Evolutionary conservation across 64 coral and sea anemone species (phyloP).

Genomic region (Stichodactyla mertensii): DNA sequence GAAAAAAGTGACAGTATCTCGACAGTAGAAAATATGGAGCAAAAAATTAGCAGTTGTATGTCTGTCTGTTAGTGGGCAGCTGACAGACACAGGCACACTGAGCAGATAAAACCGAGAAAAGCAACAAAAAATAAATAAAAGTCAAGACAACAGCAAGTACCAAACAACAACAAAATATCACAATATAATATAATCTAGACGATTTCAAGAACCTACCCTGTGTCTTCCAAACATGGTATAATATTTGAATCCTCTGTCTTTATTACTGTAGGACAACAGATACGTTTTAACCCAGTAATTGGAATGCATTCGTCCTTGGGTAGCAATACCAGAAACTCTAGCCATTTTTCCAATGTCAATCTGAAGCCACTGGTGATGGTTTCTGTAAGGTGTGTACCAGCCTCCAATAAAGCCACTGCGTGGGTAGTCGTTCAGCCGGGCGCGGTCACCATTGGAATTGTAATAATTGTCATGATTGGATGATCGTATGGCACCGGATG

Average conservation of each 20-base stretch:
- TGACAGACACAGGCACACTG: too few relatives aligned
- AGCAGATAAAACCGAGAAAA: too few relatives aligned
- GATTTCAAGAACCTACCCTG: constrained; percentile 31
- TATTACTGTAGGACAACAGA: constrained; percentile 42
- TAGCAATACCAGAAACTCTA: constrained; percentile 26
- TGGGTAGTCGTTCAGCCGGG: constrained; percentile 37
- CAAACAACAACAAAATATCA: neutral
- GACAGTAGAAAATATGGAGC: too few relatives aligned
- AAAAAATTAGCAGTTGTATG: too few relatives aligned
- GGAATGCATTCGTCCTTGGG: constrained; percentile 58
- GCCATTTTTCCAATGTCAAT: constrained; percentile 14
- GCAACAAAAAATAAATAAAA: too few relatives aligned
- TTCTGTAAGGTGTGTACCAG: constrained; percentile 5
- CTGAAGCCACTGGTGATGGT: constrained; percentile 28
- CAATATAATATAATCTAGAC: neutral
- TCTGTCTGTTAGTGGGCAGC: too few relatives aligned
- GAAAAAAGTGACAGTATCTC: too few relatives aligned
- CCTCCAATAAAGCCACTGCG: constrained; percentile 17
- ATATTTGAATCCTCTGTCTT: constrained; percentile 46
- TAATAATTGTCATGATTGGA: constrained; percentile 40
- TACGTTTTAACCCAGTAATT: constrained; percentile 75
- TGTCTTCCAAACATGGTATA: constrained; percentile 65
- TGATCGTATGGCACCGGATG: constrained; percentile 42
- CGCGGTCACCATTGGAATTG: constrained; percentile 55
- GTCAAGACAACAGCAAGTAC: neutral